Percentiles rank a stretch among this genome's conserved stretches.
phyloP scores from a whole-genome alignment of 2,113 vertebrate species.

The Bos javanicus region DNA sequence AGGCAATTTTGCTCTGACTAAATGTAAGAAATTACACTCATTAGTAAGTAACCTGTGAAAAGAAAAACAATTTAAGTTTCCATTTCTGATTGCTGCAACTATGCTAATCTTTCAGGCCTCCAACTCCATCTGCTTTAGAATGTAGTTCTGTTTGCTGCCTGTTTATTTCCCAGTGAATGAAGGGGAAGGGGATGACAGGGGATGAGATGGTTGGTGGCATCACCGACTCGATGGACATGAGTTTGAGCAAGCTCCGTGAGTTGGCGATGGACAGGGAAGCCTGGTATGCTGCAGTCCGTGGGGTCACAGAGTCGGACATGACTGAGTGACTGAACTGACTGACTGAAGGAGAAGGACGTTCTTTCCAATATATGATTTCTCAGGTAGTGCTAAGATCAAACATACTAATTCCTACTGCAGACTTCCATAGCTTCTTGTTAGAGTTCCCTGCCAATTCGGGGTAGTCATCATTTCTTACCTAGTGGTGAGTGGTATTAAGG shows the following conservation, averaged over 20 bases:
- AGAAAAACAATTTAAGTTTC: conserved; percentile 12
- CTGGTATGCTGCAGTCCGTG: background rate
- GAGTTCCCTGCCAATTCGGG: background rate
- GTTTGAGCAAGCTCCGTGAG: background rate
- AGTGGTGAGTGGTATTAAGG: background rate
- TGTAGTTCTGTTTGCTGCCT: background rate
- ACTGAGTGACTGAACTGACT: background rate
- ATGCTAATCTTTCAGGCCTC: background rate
- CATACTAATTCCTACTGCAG: background rate
- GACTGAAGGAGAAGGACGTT: background rate
- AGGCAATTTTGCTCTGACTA: conserved; percentile 30
- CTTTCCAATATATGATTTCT: background rate
- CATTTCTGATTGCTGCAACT: background rate
- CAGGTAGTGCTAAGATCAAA: background rate
- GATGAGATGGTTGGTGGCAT: background rate
- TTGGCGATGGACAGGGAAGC: background rate
- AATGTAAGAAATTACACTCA: background rate
- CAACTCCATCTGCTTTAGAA: background rate
- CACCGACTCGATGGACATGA: background rate
- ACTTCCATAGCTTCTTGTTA: background rate
- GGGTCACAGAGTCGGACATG: background rate
- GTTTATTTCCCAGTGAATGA: background rate
- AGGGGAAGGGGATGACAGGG: background rate
- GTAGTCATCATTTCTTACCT: background rate
- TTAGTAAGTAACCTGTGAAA: conserved; percentile 42